Evolutionary conservation across 2,888 invertebrate genomes (phyloP).

Genomic region (Stegophylla sp.): DNA sequence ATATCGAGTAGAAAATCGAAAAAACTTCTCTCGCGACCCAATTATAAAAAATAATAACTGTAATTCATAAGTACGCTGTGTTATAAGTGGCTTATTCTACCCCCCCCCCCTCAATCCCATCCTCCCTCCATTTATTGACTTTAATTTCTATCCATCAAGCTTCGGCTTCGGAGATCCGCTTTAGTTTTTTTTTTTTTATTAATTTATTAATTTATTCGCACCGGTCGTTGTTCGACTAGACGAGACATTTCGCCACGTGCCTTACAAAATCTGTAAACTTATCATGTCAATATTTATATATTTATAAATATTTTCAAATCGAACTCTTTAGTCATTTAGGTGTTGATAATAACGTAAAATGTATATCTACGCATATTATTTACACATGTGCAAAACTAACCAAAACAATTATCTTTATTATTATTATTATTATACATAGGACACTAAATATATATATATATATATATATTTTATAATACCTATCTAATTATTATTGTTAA

Average conservation of each 20-base stretch:
- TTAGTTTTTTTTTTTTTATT: constrained; percentile 19
- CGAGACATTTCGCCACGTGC: neutral
- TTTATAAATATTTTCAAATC: too few species aligned
- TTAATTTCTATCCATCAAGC: too few species aligned
- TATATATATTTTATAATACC: too few species aligned
- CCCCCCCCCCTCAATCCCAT: too few species aligned
- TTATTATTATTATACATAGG: too few species aligned
- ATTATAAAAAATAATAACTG: too few species aligned
- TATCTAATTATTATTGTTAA: neutral
- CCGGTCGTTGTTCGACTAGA: neutral
- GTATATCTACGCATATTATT: constrained; percentile 1
- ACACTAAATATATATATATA: constrained; percentile 37
- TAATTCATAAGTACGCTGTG: too few species aligned
- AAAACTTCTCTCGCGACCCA: too few species aligned
- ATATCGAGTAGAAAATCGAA: too few species aligned
- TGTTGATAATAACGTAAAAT: constrained; percentile 25
- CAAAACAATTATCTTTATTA: neutral
- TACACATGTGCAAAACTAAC: constrained; percentile 27
- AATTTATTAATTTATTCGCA: neutral
- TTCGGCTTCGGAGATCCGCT: too few species aligned
- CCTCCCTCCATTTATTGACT: too few species aligned
- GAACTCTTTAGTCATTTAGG: constrained; percentile 26
- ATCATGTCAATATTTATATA: neutral
- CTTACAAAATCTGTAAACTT: constrained; percentile 10
- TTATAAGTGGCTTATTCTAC: neutral